A percentile compares a stretch with the other conserved stretches of the same genome.
Evolutionary conservation across 2,888 invertebrate species (phyloP).

Genomic region (Eumacrocentrus americanus): DNA sequence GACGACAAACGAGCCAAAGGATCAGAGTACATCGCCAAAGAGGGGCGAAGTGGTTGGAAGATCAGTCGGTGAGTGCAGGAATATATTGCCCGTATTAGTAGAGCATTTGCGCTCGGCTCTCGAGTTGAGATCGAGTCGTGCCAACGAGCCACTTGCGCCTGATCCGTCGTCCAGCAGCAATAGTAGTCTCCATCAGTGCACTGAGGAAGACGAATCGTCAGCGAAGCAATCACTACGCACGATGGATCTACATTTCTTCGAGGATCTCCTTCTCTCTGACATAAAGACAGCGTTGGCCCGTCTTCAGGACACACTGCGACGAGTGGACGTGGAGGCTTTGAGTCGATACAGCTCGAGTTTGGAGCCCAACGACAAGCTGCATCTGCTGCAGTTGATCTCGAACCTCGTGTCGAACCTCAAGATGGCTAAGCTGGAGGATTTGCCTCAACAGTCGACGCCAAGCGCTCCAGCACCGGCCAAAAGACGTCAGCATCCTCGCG

Average conservation of each 20-base stretch:
- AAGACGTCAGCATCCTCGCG: constrained; percentile 61
- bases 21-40: constrained; percentile 59
- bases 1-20: constrained; percentile 62
- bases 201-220: constrained; percentile 37
- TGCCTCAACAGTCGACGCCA: too few relatives aligned
- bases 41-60: constrained; percentile 1
- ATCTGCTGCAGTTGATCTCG: constrained; percentile 73
- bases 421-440: constrained; percentile 59
- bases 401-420: constrained; percentile 69
- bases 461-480: constrained; percentile 42
- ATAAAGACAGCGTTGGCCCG: constrained; percentile 78
- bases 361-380: constrained; percentile 65
- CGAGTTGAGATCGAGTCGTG: constrained; percentile 44
- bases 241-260: constrained; percentile 61
- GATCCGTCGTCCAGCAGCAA: constrained; percentile 66
- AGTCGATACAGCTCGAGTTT: constrained; percentile 64
- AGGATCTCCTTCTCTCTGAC: constrained; percentile 74
- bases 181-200: neutral
- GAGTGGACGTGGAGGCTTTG: constrained; percentile 62
- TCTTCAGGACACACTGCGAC: constrained; percentile 73
- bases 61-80: constrained; percentile 54
- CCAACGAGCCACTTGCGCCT: constrained; percentile 41
- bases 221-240: constrained; percentile 49
- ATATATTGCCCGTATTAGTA: constrained; percentile 61
- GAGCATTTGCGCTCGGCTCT: constrained; percentile 61